Base-by-base conservation (phyloP, 2,797 vertebrate species). In the Agapornis canus region DNA sequence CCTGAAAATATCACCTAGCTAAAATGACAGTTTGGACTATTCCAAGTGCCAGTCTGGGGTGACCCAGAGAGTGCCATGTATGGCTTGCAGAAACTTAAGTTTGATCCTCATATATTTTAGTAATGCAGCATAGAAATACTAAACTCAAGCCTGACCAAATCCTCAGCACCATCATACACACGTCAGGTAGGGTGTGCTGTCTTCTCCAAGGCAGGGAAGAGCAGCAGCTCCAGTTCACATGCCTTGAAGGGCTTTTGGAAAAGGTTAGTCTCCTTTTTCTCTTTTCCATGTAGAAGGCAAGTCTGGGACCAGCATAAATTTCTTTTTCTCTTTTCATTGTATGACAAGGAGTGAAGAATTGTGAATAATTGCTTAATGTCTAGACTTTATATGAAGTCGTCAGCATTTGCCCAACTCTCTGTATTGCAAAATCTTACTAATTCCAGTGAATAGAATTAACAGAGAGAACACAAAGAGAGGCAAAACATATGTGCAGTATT, bases 401-500 rank as follows among this genome's bases (percentile, higher is more conserved):
- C 84, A 93, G 76, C 61, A 68, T 77, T 87, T 64, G 61, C 90
- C 82, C 59, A 82, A 64, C 65, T 93, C 86, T 93, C 69, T 69
- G 42, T 65, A 31, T 90, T 92, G 89, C 72, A 77, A 90, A 85
- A 90, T 84, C 84, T 86, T 66, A 60, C 51, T 73, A 66, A 82
- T 48, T 61, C 32, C 49, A 89, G 48, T 3, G 11, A 81, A 54
- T 11, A 75, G 82, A 80, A 85, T 51, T 85, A 86, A 35, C 70
- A 75, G 81, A 60, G 57, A 56, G 73, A 91, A 35, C 68, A 89
- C 60, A 66, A 35, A 88, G 59, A 90, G 63, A 95, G 64, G 68
- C 78, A 85, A 57, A 95, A 82, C 92, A 82, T 88, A 88, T 73
- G 88, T 73, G 83, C 6, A 16, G 71, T 90, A 77, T 93, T 91